Base-by-base conservation (phyloP, 2,888 invertebrate species). In the Clivina fossor region DNA sequence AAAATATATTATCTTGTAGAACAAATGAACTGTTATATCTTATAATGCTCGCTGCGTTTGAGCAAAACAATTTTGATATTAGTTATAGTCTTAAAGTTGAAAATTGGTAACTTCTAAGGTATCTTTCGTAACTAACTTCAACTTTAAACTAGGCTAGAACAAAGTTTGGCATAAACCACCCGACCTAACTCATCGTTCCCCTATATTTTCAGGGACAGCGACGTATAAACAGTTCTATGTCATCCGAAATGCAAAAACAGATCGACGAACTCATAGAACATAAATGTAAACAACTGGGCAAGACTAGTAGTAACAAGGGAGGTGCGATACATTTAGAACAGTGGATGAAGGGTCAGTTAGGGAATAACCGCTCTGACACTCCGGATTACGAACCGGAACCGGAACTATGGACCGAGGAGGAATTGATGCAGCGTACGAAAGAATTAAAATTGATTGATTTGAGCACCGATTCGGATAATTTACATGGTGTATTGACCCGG, bases 331-430 rank as follows among this genome's bases (percentile, higher is more conserved):
- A 88, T 65, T 74, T 89, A 61, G 87, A 88, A 61, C 82, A 86
- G 65, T 89, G 89, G 89, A 88, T 89, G 85, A 86, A 86, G 56
- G 85, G 86, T 3, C 81, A 88, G 58, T 78, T 88, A 44, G 85
- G 85, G 61, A 76, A 80, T 30, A 58, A 63, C 13, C 40, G 47
- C n/a, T 53, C 56, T 8, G 62, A 46, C 63, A 71, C 71, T 13
- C 68, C 75, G 0, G 74, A 73, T 28, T 69, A 72, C 9, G 82
- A 82, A 68, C 74, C 78, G 2, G 77, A 80, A 40, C 77, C 80
- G 68, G 83, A 83, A 74, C 79, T 75, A 70, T 88, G 88, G 88
- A 86, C 86, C 28, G 79, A 84, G 47, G 87, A 87, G 68, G 86
- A 86, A 70, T 68, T 88, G 57, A 78, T 84, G 63, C 84, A 83